Evolutionary conservation across 1,140 invertebrate species (phyloP), one percentile per base, ranked within the genome.

Genomic region (Ephestia elutella): DNA sequence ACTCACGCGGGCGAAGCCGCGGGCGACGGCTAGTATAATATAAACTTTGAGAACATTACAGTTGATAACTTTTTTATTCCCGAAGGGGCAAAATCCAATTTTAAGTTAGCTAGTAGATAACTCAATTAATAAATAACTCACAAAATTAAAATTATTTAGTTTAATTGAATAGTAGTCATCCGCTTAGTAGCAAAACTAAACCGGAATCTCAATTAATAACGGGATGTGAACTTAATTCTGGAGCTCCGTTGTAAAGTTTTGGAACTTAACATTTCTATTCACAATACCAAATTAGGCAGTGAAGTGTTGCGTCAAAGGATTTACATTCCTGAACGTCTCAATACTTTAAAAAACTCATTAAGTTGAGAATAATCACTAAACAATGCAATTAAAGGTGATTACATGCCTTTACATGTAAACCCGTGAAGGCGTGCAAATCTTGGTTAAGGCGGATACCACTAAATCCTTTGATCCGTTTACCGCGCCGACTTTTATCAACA

Each of bases 381-480:
- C 38, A 44, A 44, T 15, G 25, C 54, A 56, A 57, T 57, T 57
- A 62, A 62, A 62, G 49, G 56, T 62, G 49, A 57, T 57, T 57
- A 30, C 38, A 5, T 51, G 35, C 51, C 32, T 30, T 44, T 53
- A 57, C 32, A 57, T 54, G 38, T 54, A 57, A 57, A 62, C 35
- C 25, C 18, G 15, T 51, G 49, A 18, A 51, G 4, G 57, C 30
- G 35, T 51, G 20, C 56, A 50, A 63, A 63, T 54, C 49, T 30
- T 50, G 53, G 35, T 44, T 44, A 44, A 44, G 38, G 38, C n/a
- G 5, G 19, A 60, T 57, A 57, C 30, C 63, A 59, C 64, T 68
- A 73, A 70, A 70, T 70, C 63, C 55, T 68, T 63, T 65, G 49
- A 62, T 65, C 57, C 54, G 55, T 50, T 44, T 59, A 30, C 49